Evolutionary conservation across 2,113 vertebrate genomes (phyloP), one percentile per base, ranked within the genome.

Genomic region (Ibidorhyncha struthersii): DNA sequence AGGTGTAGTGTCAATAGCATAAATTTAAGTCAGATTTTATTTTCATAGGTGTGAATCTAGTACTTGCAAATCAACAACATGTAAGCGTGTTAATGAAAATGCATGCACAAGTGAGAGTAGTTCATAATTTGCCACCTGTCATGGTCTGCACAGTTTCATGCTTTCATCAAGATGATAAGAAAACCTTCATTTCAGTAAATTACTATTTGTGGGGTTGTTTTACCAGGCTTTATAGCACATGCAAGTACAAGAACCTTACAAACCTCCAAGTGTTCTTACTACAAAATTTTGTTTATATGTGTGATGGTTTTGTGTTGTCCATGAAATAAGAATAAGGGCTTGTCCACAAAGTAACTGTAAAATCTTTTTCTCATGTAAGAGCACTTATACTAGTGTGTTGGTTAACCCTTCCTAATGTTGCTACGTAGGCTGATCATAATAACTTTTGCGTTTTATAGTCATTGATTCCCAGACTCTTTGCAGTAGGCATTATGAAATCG

Each of bases 81-180:
- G 4, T 56, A 81, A 89, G 25, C 18, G 7, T 65, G 38, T 40
- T 87, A 77, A 76, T 10, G 16, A 49, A 82, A 96, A 56, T 66
- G 47, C 55, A 90, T 22, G 45, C 17, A 6, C 74, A 86, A 87
- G 20, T 82, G 56, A 61, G 76, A 84, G 61, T 72, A 77, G 76
- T 79, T 86, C 6, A 7, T 83, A 50, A 78, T 86, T 94, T 80
- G 36, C 53, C 70, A 59, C 55, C n/a, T 61, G 65, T 88, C 62
- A 19, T 55, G 59, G 34, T 95, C 74, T 92, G 53, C 86, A 50
- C 82, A 85, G 86, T 97, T 96, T 94, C 43, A 69, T 79, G n/a
- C 78, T 77, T 86, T 90, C 86, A 26, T 36, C 56, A 62, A 63
- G 77, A 86, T 4, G 14, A 70, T 85, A 90, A 95, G 78, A 95